phyloP scores from a whole-genome alignment of 2,113 vertebrate genomes.

The Budorcas taxicolor region DNA sequence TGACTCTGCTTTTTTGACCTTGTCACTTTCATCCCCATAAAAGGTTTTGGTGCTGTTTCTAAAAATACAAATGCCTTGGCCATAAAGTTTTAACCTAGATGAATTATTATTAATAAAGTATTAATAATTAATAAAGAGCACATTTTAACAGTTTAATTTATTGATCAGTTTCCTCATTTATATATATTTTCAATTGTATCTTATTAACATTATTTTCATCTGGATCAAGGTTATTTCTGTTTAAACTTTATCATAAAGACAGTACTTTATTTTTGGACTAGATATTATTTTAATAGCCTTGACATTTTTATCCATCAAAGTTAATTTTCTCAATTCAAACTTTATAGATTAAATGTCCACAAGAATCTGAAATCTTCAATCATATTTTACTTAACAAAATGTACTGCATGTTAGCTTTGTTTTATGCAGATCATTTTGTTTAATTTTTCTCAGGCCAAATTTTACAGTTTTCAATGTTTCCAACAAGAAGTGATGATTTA shows the following conservation, averaged over 20 bases:
- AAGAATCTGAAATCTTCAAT: not conserved
- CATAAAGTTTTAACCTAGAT: not conserved
- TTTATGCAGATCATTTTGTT: not conserved
- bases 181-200: not conserved
- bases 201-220: slow-evolving; percentile 38
- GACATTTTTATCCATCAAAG: not conserved
- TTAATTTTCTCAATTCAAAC: not conserved
- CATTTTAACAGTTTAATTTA: slow-evolving; percentile 14
- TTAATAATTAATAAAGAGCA: not conserved
- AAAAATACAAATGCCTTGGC: not conserved
- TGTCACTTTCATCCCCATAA: not conserved
- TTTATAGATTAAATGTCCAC: slow-evolving; percentile 26
- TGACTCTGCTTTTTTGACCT: not conserved
- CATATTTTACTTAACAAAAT: not conserved
- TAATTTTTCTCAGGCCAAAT: not conserved
- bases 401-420: not conserved
- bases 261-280: not conserved
- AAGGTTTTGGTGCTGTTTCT: not conserved
- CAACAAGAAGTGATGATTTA: not conserved
- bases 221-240: not conserved
- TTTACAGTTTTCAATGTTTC: slow-evolving; percentile 24
- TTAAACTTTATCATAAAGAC: not conserved
- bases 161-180: not conserved
- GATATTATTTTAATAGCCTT: not conserved
- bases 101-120: not conserved